Conservation (phyloP, 2,888 invertebrate species). For the Falcaria lacertinaria region DNA sequence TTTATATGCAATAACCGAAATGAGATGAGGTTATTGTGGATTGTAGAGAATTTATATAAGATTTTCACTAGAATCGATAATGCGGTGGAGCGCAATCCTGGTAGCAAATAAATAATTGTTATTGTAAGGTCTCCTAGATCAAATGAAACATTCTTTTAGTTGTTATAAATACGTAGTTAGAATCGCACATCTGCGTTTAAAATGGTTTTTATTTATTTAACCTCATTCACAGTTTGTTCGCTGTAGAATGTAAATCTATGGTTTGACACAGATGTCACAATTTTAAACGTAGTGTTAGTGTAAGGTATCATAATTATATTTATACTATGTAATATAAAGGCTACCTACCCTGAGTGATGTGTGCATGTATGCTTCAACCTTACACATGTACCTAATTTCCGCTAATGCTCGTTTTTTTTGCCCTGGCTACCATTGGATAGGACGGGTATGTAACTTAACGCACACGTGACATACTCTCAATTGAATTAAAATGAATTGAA, state of each 20-base stretch:
- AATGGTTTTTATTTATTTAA: constrained; percentile 17
- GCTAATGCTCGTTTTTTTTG: no score
- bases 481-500: no score
- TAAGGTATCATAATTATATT: constrained; percentile 3
- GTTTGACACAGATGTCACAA: neutral
- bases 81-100: neutral
- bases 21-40: neutral
- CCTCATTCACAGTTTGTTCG: neutral
- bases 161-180: constrained; percentile 46
- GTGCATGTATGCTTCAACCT: neutral
- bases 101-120: constrained; percentile 3
- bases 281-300: constrained; percentile 3
- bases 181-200: constrained; percentile 27
- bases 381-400: neutral
- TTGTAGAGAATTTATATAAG: neutral
- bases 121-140: constrained; percentile 55
- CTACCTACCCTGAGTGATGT: neutral
- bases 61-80: no score
- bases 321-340: neutral
- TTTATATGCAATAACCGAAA: neutral
- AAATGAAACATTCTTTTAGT: constrained; percentile 54
- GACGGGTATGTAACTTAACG: no score
- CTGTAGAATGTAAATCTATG: neutral
- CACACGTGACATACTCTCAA: no score
- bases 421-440: no score